Conservation (phyloP, 2,113 vertebrate species). For the Myxocyprinus asiaticus region DNA sequence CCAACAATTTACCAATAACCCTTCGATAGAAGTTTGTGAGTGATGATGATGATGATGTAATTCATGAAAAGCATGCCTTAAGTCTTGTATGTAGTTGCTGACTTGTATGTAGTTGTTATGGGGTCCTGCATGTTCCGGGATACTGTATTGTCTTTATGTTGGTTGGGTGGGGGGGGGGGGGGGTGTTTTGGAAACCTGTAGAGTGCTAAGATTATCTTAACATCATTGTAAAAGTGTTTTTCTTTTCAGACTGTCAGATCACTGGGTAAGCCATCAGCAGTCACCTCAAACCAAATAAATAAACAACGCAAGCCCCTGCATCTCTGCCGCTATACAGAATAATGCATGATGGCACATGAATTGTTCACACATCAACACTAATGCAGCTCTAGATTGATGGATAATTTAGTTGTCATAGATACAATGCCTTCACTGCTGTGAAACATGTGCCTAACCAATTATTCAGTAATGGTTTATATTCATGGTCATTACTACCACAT, state of each 20-base stretch:
- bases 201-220: conserved; percentile 58
- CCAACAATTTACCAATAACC: too few relatives aligned
- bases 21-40: too few relatives aligned
- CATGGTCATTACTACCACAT: conserved; percentile 7
- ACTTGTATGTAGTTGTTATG: background rate
- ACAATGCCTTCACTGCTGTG: conserved; percentile 8
- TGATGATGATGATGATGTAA: too few relatives aligned
- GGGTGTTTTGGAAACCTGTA: conserved; percentile 43
- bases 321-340: background rate
- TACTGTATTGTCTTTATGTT: conserved; percentile 31
- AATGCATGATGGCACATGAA: conserved; percentile 21
- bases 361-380: conserved; percentile 8
- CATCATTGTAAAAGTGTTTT: conserved; percentile 56
- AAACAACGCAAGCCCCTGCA: background rate
- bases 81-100: too few relatives aligned
- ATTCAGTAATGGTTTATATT: conserved; percentile 33
- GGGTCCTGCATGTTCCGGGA: conserved; percentile 52
- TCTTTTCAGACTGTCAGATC: conserved; percentile 64
- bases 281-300: conserved; percentile 42
- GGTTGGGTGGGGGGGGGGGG: too few relatives aligned
- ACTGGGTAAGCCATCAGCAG: conserved; percentile 59
- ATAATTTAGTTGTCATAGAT: conserved; percentile 36
- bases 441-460: conserved; percentile 36
- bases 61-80: too few relatives aligned
- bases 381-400: conserved; percentile 25